Evolutionary conservation across 2,888 invertebrate genomes (phyloP).

Genomic region (Julus scandinavius): DNA sequence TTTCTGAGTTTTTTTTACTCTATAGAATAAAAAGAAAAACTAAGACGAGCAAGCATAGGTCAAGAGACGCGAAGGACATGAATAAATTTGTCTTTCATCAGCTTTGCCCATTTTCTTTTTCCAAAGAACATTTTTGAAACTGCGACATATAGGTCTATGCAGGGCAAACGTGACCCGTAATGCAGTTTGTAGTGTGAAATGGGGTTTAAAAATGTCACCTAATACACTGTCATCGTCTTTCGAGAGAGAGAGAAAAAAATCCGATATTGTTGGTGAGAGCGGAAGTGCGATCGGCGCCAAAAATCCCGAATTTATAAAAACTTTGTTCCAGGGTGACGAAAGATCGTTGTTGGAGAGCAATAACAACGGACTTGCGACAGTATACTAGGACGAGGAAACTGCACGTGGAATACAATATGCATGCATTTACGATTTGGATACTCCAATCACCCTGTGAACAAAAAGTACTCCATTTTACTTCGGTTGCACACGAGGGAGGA

Average conservation of each 20-base stretch:
- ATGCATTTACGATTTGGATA: not conserved
- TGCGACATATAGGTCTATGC: not conserved
- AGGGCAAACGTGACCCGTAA: not conserved
- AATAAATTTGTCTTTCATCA: slow-evolving; percentile 29
- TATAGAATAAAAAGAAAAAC: not conserved
- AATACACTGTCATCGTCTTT: slow-evolving; percentile 13
- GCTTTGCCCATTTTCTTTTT: not conserved
- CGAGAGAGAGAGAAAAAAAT: not conserved
- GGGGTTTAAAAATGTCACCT: slow-evolving; percentile 1
- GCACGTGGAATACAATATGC: not conserved
- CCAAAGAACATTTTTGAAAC: not conserved
- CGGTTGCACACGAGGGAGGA: not conserved
- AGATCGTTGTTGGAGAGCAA: not conserved
- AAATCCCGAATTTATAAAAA: slow-evolving; percentile 16
- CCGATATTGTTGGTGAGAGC: slow-evolving; percentile 31
- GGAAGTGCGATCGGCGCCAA: slow-evolving; percentile 42
- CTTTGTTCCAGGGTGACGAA: not conserved
- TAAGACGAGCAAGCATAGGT: not conserved
- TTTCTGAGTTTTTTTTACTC: too few species aligned
- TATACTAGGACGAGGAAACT: not conserved
- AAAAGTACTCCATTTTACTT: not conserved
- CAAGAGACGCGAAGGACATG: not conserved
- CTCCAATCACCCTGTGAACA: not conserved
- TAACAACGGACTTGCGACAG: not conserved
- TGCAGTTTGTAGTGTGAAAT: not conserved